Base-by-base conservation (phyloP, 2,797 vertebrate genomes). In the Heliangelus exortis region DNA sequence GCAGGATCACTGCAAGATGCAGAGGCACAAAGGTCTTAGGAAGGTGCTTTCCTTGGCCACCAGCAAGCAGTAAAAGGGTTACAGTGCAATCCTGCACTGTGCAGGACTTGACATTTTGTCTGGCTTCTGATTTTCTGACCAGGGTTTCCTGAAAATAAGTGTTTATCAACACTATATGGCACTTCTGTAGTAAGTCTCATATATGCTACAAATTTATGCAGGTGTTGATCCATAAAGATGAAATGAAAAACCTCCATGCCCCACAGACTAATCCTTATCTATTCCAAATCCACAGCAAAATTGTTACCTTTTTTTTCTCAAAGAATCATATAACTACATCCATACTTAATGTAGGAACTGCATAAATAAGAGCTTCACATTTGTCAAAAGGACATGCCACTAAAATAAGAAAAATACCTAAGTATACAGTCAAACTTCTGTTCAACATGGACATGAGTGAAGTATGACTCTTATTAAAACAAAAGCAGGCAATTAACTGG, bases 1-100 rank as follows among this genome's bases (percentile, higher is more conserved):
- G 19, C 12, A 72, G 28, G 12, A 57, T 23, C 29, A 54, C 19
- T 4, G 5, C 28, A 57, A 66, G 36, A 31, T 9, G 10, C 25
- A 36, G 0, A 1, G 33, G 10, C 26, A 23, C 2, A 6, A 69
- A 23, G 1, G 5, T 12, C 36, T 43, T 33, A 26, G 1, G 1
- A 39, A 90, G 5, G 20, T 74, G 16, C 10, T 21, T 9, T 29
- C 20, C 11, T 16, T 1, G 4, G 14, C 28, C 36, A 86, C 16
- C 4, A 51, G 36, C 26, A 81, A 57, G 19, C 5, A 14, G 31
- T 23, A 16, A 58, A 69, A 83, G 13, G 25, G 45, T 28, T 61
- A 53, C 11, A 5, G 39, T 25, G 59, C 54, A 50, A 83, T 48
- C 36, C 29, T n/a, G 10, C 31, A 23, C 14, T 3, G 1, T 20